Evolutionary conservation across 2,113 vertebrate genomes (phyloP), one percentile per base, ranked within the genome.

Genomic region (Elachura formosa): DNA sequence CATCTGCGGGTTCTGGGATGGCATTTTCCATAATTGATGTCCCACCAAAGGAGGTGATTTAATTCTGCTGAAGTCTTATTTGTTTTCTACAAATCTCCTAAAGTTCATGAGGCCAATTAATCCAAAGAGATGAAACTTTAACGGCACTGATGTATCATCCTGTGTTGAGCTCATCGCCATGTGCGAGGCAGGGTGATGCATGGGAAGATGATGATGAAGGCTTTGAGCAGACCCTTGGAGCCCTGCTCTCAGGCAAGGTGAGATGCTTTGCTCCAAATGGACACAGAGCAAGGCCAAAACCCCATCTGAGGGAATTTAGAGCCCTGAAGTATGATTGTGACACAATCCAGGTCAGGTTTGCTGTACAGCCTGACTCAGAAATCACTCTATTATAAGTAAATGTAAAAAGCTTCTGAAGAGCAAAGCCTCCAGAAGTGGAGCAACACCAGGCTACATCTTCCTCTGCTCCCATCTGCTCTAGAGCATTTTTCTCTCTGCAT

Each of bases 51-150:
- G 80, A 62, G 87, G 63, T 79, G 84, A 88, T 82, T 93, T 94
- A 74, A 91, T 82, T 82, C 85, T 76, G 43, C 87, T 78, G 36
- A 68, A 91, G 62, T 76, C 74, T n/a, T 25, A 9, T 86, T 92
- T 86, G 79, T 89, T 91, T 91, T 58, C 81, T 28, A 4, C 45
- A 29, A 45, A 26, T 54, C 25, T 89, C 63, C 29, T 19, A 12
- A 61, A 79, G 78, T 79, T 95, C 82, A 91, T 38, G 66, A 85
- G 84, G 43, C 26, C 26, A 64, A 89, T 93, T 87, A 91, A 87
- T 77, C 67, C 58, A 9, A 68, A 58, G 82, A 68, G 62, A 62
- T 36, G 82, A 68, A 90, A 6, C 33, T 82, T 59, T 54, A 54
- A 79, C 26, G 45, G 87, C 1, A 3, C 46, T 79, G 5, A 13